These are phyloP conservation scores for Acipenser ruthenus DNA, from an alignment of 2,797 vertebrate genomes.

Conservation along the genomic window DNA sequence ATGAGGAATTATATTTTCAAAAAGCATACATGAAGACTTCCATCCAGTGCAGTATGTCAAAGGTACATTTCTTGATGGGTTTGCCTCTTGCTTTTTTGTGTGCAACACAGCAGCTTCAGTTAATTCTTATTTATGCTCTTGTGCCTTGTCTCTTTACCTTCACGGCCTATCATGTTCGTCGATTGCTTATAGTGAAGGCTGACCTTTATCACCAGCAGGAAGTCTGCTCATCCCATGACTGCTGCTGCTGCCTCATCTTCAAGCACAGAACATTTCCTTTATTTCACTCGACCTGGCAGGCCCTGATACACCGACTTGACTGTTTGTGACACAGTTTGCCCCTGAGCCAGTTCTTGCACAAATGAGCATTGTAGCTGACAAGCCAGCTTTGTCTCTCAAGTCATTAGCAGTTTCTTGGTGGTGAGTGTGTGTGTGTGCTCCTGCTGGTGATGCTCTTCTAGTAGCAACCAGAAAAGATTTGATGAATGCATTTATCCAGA, in stretches of 20 bases:
- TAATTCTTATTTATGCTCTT: no score
- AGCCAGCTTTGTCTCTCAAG: slow-evolving; percentile 65
- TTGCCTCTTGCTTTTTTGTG: no score
- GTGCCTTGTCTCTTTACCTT: background rate
- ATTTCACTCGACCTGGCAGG: slow-evolving; percentile 9
- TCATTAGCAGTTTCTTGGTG: slow-evolving; percentile 49
- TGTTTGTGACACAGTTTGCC: slow-evolving; percentile 49
- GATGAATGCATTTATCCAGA: no score
- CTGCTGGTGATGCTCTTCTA: slow-evolving; percentile 23
- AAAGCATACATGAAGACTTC: no score
- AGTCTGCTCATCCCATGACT: slow-evolving; percentile 5
- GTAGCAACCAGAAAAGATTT: no score
- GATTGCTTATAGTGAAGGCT: slow-evolving; percentile 8
- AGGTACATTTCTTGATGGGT: no score
- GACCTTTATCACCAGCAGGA: slow-evolving; percentile 11
- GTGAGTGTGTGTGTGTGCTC: no score
- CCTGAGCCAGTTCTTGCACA: slow-evolving; percentile 48
- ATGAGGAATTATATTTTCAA: no score
- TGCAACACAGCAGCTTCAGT: no score
- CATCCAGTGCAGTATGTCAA: no score
- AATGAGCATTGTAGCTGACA: slow-evolving; percentile 59
- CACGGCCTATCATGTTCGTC: background rate
- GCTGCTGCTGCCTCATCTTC: background rate
- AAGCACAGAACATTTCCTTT: background rate
- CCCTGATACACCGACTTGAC: slow-evolving; percentile 36